Conservation (phyloP, 37 sponge, comb jelly and placozoan genomes). For the Hormiphora californensis region DNA sequence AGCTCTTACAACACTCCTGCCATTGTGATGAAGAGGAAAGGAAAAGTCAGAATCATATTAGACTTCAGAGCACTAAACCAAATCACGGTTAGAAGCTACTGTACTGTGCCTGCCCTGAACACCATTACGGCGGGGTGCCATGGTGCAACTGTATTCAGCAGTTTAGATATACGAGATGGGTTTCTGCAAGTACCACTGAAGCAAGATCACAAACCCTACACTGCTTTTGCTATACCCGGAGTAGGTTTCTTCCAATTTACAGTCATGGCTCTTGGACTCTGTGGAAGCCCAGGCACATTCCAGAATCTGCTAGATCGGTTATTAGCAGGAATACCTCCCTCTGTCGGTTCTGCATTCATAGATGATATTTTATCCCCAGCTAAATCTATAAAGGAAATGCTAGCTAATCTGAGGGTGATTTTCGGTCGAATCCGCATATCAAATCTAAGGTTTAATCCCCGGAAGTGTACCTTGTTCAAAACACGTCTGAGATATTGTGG, state of each 20-base stretch:
- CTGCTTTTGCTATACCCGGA: constrained; percentile 66
- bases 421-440: constrained; percentile 62
- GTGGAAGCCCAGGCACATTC: constrained; percentile 63
- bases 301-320: constrained; percentile 61
- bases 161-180: constrained; percentile 59
- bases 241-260: constrained; percentile 64
- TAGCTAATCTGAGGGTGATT: constrained; percentile 56
- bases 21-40: constrained; percentile 59
- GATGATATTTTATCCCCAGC: constrained; percentile 61
- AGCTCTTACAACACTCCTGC: constrained; percentile 73
- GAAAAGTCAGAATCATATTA: constrained; percentile 59
- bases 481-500: constrained; percentile 58
- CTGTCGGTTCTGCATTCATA: constrained; percentile 56
- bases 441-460: constrained; percentile 59
- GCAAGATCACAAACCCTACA: constrained; percentile 53
- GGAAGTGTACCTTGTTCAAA: constrained; percentile 57
- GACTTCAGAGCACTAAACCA: constrained; percentile 69
- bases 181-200: constrained; percentile 67
- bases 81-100: constrained; percentile 61
- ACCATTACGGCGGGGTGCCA: constrained; percentile 64
- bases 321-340: constrained; percentile 57
- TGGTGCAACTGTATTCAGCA: constrained; percentile 59
- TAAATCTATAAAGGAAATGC: background rate
- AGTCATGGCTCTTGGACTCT: constrained; percentile 60
- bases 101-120: constrained; percentile 66